phyloP scores from a whole-genome alignment of 1,140 invertebrate species.

The Tetragnatha versicolor region DNA sequence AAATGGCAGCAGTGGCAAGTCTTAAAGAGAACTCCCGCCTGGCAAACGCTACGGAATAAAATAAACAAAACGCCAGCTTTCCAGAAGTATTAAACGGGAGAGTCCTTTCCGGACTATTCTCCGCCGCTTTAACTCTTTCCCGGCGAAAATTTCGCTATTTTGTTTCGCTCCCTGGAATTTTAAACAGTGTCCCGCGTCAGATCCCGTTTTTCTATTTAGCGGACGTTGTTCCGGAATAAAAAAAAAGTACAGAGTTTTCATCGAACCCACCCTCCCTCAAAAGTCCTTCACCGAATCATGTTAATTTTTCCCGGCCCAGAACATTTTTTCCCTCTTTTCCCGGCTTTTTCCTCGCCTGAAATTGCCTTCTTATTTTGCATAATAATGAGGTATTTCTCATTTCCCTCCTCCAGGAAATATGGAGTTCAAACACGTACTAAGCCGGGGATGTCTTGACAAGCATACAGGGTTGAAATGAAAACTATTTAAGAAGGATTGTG shows the following conservation, averaged over 20 bases:
- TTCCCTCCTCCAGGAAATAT: background rate
- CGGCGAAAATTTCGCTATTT: slow-evolving; percentile 23
- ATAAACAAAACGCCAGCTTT: slow-evolving; percentile 26
- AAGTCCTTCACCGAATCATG: slow-evolving; percentile 21
- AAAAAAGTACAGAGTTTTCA: slow-evolving; percentile 23
- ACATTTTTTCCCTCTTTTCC: slow-evolving; percentile 1
- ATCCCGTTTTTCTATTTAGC: slow-evolving; percentile 51
- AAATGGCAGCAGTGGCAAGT: slow-evolving; percentile 24
- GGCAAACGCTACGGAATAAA: slow-evolving; percentile 35
- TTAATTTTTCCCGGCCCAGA: background rate
- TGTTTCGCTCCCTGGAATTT: slow-evolving; percentile 37
- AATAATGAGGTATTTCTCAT: slow-evolving; percentile 47
- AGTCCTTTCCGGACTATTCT: background rate
- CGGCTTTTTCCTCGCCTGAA: slow-evolving; percentile 1
- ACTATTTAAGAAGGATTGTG: background rate
- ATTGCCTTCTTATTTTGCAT: slow-evolving; percentile 44
- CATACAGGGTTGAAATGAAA: background rate
- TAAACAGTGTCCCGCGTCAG: slow-evolving; percentile 32
- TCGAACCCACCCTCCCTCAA: background rate
- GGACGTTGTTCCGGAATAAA: slow-evolving; percentile 31
- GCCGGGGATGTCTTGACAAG: slow-evolving; percentile 4
- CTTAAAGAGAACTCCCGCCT: background rate
- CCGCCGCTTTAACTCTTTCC: background rate
- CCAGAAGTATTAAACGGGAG: slow-evolving; percentile 38
- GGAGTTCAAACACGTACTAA: background rate